Base-by-base conservation (phyloP, 2,797 vertebrate genomes). In the Muscicapa comitata region DNA sequence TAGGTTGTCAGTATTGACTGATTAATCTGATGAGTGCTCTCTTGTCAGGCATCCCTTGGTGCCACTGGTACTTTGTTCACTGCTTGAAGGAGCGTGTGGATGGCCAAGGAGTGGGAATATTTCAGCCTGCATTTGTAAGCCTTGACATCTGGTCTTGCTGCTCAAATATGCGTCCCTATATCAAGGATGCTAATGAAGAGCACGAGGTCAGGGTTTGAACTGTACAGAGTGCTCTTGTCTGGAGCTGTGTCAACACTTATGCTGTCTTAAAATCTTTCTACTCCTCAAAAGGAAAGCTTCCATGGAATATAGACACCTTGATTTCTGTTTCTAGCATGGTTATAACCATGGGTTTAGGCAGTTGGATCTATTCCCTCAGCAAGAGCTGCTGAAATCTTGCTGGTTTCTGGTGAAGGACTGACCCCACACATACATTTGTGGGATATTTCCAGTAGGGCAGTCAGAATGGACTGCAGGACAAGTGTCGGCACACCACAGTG, bases 361-460 rank as follows among this genome's bases (percentile, higher is more conserved):
- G 29, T 25, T 53, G 20, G 12, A 38, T 51, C 23, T 78, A 29
- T 73, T 76, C n/a, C 33, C 50, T 62, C 35, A 75, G 16, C 26
- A 61, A 33, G 70, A 86, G 43, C 42, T 79, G 38, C 42, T 81
- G 67, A 55, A 87, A 63, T 84, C 23, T 21, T 73, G 28, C 35
- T 55, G 29, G 3, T 58, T 89, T 79, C 43, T 85, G 54, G 18
- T 48, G 15, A 38, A 71, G 47, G 29, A 35, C 66, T n/a, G 45
- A 87, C 42, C 8, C 17, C 10, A 0, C 35, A 31, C 5, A 2
- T 42, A 40, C 2, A 1, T 18, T 37, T 42, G 7, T 16, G 24
- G 33, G n/a, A 6, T 67, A 8, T 31, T 92, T 54, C 47, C 35
- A 93, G 38, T 13, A 0, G 1, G 24, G 61, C 8, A 13, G 26